These are phyloP conservation scores for Synchiropus splendidus DNA, from an alignment of 2,113 vertebrate species.

Conservation along the genomic window DNA sequence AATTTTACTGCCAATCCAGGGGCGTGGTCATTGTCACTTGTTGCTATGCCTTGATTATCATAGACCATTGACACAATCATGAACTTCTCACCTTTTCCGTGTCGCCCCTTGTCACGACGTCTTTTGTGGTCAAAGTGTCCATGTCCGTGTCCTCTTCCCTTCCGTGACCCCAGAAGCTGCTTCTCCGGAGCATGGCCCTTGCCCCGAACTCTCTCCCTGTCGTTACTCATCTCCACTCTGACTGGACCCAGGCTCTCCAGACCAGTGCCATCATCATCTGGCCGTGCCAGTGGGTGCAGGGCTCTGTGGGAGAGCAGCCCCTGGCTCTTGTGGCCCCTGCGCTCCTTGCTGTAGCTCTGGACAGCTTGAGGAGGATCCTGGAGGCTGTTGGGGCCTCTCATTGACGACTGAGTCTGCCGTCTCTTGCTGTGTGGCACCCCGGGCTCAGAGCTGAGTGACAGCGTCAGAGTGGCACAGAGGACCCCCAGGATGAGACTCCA, in stretches of 20 bases:
- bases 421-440: slow-evolving; percentile 36
- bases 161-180: slow-evolving; percentile 61
- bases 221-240: slow-evolving; percentile 45
- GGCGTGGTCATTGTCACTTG: too few species aligned
- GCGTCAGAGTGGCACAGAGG: slow-evolving; percentile 29
- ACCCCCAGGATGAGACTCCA: slow-evolving; percentile 41
- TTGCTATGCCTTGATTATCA: too few species aligned
- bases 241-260: slow-evolving; percentile 63
- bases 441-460: slow-evolving; percentile 39
- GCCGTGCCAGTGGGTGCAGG: slow-evolving; percentile 35
- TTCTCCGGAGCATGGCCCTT: slow-evolving; percentile 60
- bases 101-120: slow-evolving; percentile 71
- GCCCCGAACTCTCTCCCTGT: slow-evolving; percentile 56
- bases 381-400: slow-evolving; percentile 55
- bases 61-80: too few species aligned
- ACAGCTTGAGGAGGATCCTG: slow-evolving; percentile 43
- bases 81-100: slow-evolving; percentile 54
- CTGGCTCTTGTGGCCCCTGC: slow-evolving; percentile 50
- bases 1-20: too few species aligned
- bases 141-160: slow-evolving; percentile 65
- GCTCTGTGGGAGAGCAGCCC: slow-evolving; percentile 47
- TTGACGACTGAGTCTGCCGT: slow-evolving; percentile 40
- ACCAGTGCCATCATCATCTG: slow-evolving; percentile 61
- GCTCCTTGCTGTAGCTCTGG: slow-evolving; percentile 36
- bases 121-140: slow-evolving; percentile 61